Base-by-base conservation (phyloP, 2,888 invertebrate genomes). In the Cerastis leucographa region DNA sequence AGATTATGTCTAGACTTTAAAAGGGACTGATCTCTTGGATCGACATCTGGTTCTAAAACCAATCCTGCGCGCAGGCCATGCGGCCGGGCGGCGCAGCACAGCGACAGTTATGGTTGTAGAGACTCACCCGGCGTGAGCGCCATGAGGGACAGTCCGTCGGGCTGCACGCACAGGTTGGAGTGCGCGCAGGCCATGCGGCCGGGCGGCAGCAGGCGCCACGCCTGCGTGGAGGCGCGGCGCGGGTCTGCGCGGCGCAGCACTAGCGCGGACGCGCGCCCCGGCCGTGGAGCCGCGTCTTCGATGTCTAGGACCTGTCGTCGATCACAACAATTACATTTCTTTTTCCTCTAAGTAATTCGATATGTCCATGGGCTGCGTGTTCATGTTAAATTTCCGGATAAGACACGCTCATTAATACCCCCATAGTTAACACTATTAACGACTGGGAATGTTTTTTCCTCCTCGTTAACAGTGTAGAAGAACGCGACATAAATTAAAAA, bases 101-200 rank as follows among this genome's bases (percentile, higher is more conserved):
- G 35, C 46, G 17, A 17, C 17, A 17, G 11, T 17, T 17, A 46
- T 6, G 46, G 46, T 7, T 0, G 46, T 19, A 6, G 6, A 0
- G 46, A 1, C 49, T 49, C 49, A 49, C 49, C 97, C 4, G 96
- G 93, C 4, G 95, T 91, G 61, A 97, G 90, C 42, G 97, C 97
- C 91, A 97, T 97, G 86, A 97, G 97, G 88, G 97, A 78, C n/a
- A 83, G 85, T 0, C 87, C 97, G 80, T 97, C 96, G 65, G 96
- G 94, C 91, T 94, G 94, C 90, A 99, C 99, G 96, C 98, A 99
- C 97, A 99, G 98, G 95, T 98, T 98, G 88, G 97, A 97, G 94
- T 99, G 98, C 62, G 97, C 98, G 93, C 99, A 99, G 93, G 98
- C 98, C 87, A 99, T 97, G 90, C 99, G 97, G 19, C 98, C 98